Conservation (phyloP, 1,140 invertebrate genomes). For the Caerostris darwini region DNA sequence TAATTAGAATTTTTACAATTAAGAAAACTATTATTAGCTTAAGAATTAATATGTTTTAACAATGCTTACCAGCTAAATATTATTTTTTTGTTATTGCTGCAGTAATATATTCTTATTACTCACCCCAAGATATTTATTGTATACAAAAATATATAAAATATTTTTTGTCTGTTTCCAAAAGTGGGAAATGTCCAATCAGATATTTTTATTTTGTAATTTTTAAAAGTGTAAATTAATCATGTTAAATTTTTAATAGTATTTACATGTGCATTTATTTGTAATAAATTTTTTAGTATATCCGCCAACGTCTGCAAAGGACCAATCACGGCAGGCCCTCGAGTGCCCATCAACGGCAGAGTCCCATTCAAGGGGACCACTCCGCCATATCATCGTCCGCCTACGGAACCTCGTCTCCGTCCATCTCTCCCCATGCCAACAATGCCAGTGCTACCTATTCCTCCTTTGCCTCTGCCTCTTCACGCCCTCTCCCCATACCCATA, state of each 20-base stretch:
- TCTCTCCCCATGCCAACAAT: slow-evolving; percentile 65
- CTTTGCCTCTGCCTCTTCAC: slow-evolving; percentile 54
- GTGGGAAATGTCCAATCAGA: neutral
- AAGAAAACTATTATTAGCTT: no score
- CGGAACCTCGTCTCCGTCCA: slow-evolving; percentile 71
- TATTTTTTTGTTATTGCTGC: no score
- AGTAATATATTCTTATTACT: no score
- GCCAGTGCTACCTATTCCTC: slow-evolving; percentile 67
- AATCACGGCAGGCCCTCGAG: slow-evolving; percentile 79
- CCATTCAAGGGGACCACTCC: slow-evolving; percentile 81
- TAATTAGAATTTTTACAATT: no score
- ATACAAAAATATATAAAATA: no score
- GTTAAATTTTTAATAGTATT: neutral
- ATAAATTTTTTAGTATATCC: slow-evolving; percentile 71
- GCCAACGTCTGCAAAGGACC: slow-evolving; percentile 81
- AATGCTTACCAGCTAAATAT: no score
- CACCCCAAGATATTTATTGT: no score
- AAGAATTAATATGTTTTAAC: no score
- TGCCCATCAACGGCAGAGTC: slow-evolving; percentile 80
- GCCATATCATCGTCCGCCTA: slow-evolving; percentile 80
- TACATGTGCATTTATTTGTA: neutral
- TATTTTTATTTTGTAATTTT: neutral
- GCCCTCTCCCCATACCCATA: slow-evolving; percentile 80
- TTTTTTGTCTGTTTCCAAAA: no score
- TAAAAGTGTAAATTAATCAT: neutral